A percentile compares a stretch with the other conserved stretches of the same genome.
These are phyloP conservation scores for Neocrepidodera transversa DNA, from an alignment of 2,888 invertebrate genomes.

Conservation along the genomic window DNA sequence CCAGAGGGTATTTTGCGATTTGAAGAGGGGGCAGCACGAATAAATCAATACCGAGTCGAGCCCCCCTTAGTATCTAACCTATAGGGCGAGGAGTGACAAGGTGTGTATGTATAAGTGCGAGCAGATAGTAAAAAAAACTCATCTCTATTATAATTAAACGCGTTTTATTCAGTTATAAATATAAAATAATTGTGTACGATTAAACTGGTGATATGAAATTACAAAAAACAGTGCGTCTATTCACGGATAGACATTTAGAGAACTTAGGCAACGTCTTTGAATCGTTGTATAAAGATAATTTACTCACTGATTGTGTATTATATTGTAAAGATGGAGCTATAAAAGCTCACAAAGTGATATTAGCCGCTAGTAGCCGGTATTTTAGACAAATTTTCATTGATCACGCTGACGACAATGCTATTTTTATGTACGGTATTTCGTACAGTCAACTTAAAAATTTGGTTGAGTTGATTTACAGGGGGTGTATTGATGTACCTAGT, in stretches of 20 bases:
- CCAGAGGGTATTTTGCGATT: slow-evolving; percentile 50
- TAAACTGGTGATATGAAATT: slow-evolving; percentile 38
- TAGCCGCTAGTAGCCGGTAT: slow-evolving; percentile 79
- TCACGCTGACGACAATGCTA: slow-evolving; percentile 73
- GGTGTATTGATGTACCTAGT: slow-evolving; percentile 72
- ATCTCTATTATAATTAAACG: too few relatives aligned
- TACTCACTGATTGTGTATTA: slow-evolving; percentile 74
- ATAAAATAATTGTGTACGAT: slow-evolving; percentile 25
- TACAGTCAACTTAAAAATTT: slow-evolving; percentile 72
- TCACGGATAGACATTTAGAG: slow-evolving; percentile 71
- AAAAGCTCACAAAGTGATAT: slow-evolving; percentile 74
- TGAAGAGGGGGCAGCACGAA: slow-evolving; percentile 52
- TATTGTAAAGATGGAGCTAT: slow-evolving; percentile 76
- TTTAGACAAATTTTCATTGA: slow-evolving; percentile 78
- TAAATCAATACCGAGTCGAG: slow-evolving; percentile 52
- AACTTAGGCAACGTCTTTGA: slow-evolving; percentile 75
- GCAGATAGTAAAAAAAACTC: too few relatives aligned
- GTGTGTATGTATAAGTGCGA: slow-evolving; percentile 42
- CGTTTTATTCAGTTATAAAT: too few relatives aligned
- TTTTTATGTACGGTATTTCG: slow-evolving; percentile 72
- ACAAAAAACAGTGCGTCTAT: slow-evolving; percentile 43
- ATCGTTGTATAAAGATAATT: slow-evolving; percentile 72
- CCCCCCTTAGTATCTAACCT: slow-evolving; percentile 47
- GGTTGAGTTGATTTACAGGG: slow-evolving; percentile 74
- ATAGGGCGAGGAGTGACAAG: slow-evolving; percentile 47